phyloP scores from a whole-genome alignment of 2,113 vertebrate genomes.

The Alectura lathami region DNA sequence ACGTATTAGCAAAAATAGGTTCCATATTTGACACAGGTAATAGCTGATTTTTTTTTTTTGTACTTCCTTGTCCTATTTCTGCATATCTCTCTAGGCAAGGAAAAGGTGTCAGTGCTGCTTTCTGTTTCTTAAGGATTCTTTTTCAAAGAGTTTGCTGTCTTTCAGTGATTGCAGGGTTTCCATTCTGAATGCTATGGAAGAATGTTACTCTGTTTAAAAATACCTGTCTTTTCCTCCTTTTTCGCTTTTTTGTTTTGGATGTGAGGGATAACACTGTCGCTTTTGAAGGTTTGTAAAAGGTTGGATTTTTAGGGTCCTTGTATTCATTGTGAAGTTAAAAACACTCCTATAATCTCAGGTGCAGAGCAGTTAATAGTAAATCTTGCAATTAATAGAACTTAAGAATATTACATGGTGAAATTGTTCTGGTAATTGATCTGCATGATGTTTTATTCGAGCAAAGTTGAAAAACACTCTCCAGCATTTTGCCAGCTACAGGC shows the following conservation, averaged over 20 bases:
- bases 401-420: not conserved
- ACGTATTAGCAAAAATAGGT: not conserved
- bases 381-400: not conserved
- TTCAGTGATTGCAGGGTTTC: not conserved
- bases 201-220: not conserved
- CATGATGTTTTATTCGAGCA: not conserved
- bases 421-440: not conserved
- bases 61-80: not conserved
- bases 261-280: not conserved
- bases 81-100: not conserved
- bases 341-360: not conserved
- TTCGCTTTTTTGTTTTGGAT: not conserved
- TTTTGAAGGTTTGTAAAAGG: not conserved
- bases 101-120: not conserved
- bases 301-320: not conserved
- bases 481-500: not conserved
- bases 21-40: not conserved
- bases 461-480: not conserved
- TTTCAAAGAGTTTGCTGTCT: not conserved
- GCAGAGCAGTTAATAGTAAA: not conserved
- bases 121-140: not conserved
- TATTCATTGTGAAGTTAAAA: not conserved
- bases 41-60: not conserved
- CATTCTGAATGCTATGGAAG: not conserved
- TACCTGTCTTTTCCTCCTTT: fast-evolving